These are phyloP conservation scores for Archaeoteleia sp. DNA, from an alignment of 2,888 invertebrate species.

Conservation along the genomic window DNA sequence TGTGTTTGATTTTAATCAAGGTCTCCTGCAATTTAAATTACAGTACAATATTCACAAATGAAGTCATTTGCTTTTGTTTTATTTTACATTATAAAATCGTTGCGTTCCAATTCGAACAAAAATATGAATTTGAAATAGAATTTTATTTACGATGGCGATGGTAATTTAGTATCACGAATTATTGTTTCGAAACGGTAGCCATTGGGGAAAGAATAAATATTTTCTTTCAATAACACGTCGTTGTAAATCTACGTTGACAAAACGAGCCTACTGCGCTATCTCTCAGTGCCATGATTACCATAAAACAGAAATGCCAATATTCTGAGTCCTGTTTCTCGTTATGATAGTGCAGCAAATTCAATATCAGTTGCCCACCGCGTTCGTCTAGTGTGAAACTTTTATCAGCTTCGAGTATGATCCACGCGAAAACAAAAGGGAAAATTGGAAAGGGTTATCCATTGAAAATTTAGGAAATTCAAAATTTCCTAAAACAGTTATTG, in stretches of 20 bases:
- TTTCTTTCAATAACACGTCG: constrained; percentile 46
- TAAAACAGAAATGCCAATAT: constrained; percentile 47
- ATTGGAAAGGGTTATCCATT: constrained; percentile 9
- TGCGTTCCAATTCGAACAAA: too few relatives aligned
- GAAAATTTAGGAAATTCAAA: constrained; percentile 11
- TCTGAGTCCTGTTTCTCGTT: constrained; percentile 31
- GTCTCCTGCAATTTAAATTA: too few relatives aligned
- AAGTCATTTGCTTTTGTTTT: too few relatives aligned
- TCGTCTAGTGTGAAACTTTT: constrained; percentile 30
- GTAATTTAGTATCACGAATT: too few relatives aligned
- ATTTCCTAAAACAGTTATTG: too few relatives aligned
- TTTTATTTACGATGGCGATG: too few relatives aligned
- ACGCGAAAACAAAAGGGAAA: constrained; percentile 25
- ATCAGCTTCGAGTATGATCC: constrained; percentile 8
- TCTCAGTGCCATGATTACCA: constrained; percentile 35
- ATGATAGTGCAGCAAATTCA: constrained; percentile 41
- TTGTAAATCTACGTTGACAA: constrained; percentile 44
- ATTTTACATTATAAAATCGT: too few relatives aligned
- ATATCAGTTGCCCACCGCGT: constrained; percentile 28
- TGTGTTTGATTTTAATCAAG: too few relatives aligned
- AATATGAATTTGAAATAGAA: too few relatives aligned
- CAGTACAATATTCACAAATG: too few relatives aligned
- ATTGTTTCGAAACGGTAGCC: too few relatives aligned
- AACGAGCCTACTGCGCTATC: constrained; percentile 41
- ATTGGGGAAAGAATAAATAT: constrained; percentile 25